Percentiles rank a stretch among this genome's conserved stretches.
phyloP scores from a whole-genome alignment of 2,888 invertebrate species.

The Artemia sp. region DNA sequence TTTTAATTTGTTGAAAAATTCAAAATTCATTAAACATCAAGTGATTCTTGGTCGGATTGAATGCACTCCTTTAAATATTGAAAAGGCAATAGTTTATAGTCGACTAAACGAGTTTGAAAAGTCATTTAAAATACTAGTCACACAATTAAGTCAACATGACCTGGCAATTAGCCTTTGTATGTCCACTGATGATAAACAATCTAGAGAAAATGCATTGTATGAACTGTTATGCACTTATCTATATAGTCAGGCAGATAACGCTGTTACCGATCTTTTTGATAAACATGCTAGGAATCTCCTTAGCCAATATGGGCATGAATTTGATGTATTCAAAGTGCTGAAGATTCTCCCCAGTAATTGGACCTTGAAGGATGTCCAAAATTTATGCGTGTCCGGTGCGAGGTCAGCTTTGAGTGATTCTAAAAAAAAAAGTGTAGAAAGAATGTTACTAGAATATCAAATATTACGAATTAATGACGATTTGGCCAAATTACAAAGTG shows the following conservation, averaged over 20 bases:
- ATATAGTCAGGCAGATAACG: neutral
- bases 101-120: neutral
- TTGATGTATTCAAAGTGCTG: constrained; percentile 1
- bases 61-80: neutral
- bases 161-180: neutral
- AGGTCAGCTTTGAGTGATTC: neutral
- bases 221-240: neutral
- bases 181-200: neutral
- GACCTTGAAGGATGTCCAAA: neutral
- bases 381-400: neutral
- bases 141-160: neutral
- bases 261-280: neutral
- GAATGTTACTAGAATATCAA: neutral
- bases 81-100: neutral
- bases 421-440: neutral
- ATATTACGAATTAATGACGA: neutral
- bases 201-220: neutral
- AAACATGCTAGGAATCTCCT: neutral
- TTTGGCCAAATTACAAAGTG: neutral
- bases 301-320: neutral
- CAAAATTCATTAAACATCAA: neutral
- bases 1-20: neutral
- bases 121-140: neutral
- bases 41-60: constrained; percentile 8
- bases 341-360: neutral